Percentiles rank a stretch among this genome's conserved stretches.
Conservation (phyloP, 2,797 vertebrate genomes). For the Acanthurus leucopareius region DNA sequence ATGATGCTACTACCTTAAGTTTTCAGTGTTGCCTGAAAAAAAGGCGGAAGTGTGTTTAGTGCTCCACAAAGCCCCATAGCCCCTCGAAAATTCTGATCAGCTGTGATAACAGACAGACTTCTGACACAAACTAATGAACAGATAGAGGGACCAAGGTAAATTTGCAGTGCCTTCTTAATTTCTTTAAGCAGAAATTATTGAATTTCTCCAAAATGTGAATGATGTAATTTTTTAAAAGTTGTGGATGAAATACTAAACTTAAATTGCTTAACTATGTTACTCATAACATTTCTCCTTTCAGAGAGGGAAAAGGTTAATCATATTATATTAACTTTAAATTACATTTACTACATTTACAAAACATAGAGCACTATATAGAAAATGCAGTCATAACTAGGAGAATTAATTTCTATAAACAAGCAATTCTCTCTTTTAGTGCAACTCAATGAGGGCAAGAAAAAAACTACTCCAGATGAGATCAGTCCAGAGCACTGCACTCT, state of each 20-base stretch:
- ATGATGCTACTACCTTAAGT: not conserved
- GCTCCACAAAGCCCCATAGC: not conserved
- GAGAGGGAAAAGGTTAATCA: not conserved
- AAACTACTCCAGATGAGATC: constrained; percentile 22
- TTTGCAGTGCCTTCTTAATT: not conserved
- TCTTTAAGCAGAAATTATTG: not conserved
- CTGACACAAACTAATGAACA: not conserved
- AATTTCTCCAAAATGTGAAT: no score
- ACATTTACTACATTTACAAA: constrained; percentile 6
- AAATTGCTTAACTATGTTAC: constrained; percentile 28
- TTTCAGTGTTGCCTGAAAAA: not conserved
- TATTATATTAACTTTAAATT: not conserved
- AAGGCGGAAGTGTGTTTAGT: not conserved
- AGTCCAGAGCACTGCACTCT: not conserved
- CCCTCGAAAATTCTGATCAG: not conserved
- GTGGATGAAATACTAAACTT: not conserved
- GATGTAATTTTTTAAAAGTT: not conserved
- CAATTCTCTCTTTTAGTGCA: not conserved
- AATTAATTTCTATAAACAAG: not conserved
- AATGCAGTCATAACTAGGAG: not conserved
- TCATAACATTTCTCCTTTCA: not conserved
- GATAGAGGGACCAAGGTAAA: not conserved
- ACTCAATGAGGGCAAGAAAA: constrained; percentile 14
- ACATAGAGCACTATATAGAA: not conserved
- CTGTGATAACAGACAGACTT: no score